Evolutionary conservation across 2,888 invertebrate genomes (phyloP).

Genomic region (Lepidochitona cinerea): DNA sequence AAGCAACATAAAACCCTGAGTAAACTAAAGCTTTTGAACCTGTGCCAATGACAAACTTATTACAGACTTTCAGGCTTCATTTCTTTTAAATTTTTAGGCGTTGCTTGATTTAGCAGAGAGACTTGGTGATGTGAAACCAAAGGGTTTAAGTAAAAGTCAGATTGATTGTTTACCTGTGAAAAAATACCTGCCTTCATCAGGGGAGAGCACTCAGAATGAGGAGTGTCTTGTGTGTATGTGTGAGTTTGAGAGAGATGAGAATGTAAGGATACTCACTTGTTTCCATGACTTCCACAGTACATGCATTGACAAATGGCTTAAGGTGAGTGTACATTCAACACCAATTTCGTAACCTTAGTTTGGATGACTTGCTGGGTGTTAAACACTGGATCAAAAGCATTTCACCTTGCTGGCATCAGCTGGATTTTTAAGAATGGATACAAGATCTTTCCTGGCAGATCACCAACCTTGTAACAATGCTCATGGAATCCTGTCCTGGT

Average conservation of each 20-base stretch:
- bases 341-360: no score
- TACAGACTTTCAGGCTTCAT: no score
- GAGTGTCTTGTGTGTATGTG: conserved; percentile 64
- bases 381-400: no score
- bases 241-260: conserved; percentile 58
- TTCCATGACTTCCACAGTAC: conserved; percentile 62
- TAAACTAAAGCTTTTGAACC: no score
- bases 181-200: conserved; percentile 27
- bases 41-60: not conserved
- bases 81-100: conserved; percentile 27
- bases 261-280: conserved; percentile 60
- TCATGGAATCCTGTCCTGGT: not conserved
- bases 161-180: conserved; percentile 38
- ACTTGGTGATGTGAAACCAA: conserved; percentile 46
- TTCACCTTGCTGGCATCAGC: no score
- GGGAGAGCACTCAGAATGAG: conserved; percentile 17
- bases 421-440: no score
- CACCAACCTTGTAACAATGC: not conserved
- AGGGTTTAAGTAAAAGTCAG: conserved; percentile 39
- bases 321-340: no score
- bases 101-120: conserved; percentile 47
- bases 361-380: no score
- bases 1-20: no score
- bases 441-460: not conserved
- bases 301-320: conserved; percentile 66